phyloP scores from a whole-genome alignment of 2,888 invertebrate genomes.

The Sepiola atlantica region DNA sequence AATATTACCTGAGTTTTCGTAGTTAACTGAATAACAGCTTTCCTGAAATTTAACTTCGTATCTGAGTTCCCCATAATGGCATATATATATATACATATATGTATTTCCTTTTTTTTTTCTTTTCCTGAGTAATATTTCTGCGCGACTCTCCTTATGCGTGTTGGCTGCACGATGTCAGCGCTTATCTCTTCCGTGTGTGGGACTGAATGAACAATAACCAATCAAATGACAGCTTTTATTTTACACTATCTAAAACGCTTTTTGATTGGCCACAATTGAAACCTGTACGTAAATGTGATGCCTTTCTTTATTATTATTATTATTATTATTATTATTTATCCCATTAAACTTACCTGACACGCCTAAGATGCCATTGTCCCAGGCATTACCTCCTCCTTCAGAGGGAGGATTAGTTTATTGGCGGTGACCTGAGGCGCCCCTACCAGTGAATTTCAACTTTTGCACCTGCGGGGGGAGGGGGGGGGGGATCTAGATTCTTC shows the following conservation, averaged over 20 bases:
- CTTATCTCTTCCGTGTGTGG: background rate
- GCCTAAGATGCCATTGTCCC: no score
- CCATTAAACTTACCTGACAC: no score
- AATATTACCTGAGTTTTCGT: constrained; percentile 91
- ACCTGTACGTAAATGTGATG: background rate
- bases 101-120: constrained; percentile 41
- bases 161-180: background rate
- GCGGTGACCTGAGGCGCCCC: no score
- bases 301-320: no score
- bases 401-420: no score
- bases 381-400: no score
- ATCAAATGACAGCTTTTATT: background rate
- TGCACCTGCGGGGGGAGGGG: no score
- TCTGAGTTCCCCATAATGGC: constrained; percentile 95
- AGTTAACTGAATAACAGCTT: constrained; percentile 97
- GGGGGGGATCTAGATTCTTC: no score
- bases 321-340: no score
- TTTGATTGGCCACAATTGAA: background rate
- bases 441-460: no score
- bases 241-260: background rate
- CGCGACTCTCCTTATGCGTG: background rate
- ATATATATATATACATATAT: background rate
- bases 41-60: constrained; percentile 97
- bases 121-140: background rate
- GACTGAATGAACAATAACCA: background rate